Evolutionary conservation across 2,888 invertebrate species (phyloP).

Genomic region (Epirrita christyi): DNA sequence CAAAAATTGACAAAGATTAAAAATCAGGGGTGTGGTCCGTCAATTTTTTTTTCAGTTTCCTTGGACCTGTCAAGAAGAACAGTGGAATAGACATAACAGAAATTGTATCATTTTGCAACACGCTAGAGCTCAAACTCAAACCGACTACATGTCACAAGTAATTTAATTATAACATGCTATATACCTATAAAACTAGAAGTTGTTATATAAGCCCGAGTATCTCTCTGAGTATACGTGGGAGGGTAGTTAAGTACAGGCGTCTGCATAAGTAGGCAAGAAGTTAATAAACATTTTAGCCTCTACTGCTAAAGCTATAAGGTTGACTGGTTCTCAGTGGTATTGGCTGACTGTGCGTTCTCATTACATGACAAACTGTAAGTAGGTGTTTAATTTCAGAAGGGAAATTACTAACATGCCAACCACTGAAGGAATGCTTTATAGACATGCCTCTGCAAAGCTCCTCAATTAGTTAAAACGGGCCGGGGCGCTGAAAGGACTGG

Average conservation of each 20-base stretch:
- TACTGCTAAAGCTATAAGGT: conserved; percentile 4
- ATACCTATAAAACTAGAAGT: conserved; percentile 9
- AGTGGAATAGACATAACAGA: too few species aligned
- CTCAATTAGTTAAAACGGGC: conserved; percentile 25
- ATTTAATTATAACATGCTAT: conserved; percentile 7
- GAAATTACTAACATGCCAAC: conserved; percentile 31
- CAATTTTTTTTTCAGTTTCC: too few species aligned
- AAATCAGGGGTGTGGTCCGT: too few species aligned
- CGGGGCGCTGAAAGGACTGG: conserved; percentile 14
- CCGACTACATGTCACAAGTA: conserved; percentile 5
- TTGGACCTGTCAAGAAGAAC: too few species aligned
- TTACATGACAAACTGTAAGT: conserved; percentile 29
- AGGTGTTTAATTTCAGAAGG: conserved; percentile 31
- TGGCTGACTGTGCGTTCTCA: conserved; percentile 11
- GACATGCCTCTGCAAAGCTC: conserved; percentile 22
- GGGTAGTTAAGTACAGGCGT: conserved; percentile 14
- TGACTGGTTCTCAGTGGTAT: neutral
- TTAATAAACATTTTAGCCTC: conserved; percentile 11
- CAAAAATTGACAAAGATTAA: too few species aligned
- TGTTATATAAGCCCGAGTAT: conserved; percentile 15
- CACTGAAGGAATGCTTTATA: conserved; percentile 32
- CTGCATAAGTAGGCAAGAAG: conserved; percentile 7
- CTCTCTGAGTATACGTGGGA: conserved; percentile 10
- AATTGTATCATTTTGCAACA: too few species aligned
- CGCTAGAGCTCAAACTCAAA: neutral